phyloP scores from a whole-genome alignment of 1,140 invertebrate species.

The Aphidius ervi region DNA sequence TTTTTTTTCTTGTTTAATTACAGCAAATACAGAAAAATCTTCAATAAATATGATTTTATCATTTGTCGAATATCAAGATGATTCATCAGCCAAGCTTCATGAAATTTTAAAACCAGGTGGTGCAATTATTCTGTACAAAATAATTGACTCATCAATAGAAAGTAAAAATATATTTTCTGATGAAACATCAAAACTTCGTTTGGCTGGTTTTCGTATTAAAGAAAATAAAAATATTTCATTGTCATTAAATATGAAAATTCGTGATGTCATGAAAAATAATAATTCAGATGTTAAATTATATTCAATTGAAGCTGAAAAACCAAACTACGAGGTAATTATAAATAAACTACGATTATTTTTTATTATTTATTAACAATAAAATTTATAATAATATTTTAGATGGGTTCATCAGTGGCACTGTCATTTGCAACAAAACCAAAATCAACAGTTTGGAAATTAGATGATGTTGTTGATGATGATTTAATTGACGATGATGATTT shows the following conservation, averaged over 20 bases:
- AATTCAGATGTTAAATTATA: conserved; percentile 50
- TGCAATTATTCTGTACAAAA: conserved; percentile 35
- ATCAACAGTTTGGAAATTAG: conserved; percentile 65
- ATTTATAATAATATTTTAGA: conserved; percentile 24
- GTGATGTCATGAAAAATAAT: conserved; percentile 58
- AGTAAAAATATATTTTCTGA: conserved; percentile 42
- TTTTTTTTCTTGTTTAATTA: no score
- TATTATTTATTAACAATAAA: no score
- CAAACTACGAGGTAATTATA: conserved; percentile 63
- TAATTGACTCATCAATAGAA: conserved; percentile 19
- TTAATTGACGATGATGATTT: conserved; percentile 84
- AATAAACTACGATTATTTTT: no score
- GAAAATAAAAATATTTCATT: conserved; percentile 25
- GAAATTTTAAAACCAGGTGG: conserved; percentile 61
- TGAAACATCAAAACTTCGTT: conserved; percentile 55
- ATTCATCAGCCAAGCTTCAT: conserved; percentile 33
- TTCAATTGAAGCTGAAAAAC: conserved; percentile 58
- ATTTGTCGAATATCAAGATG: no score
- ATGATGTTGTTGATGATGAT: conserved; percentile 63
- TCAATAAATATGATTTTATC: no score
- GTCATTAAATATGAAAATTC: conserved; percentile 49
- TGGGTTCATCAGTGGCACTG: conserved; percentile 56
- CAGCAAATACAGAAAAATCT: no score
- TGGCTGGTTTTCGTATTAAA: conserved; percentile 63
- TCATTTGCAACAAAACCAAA: conserved; percentile 43